Conservation (phyloP, 1,140 invertebrate species). For the Tetramorium alpestre region DNA sequence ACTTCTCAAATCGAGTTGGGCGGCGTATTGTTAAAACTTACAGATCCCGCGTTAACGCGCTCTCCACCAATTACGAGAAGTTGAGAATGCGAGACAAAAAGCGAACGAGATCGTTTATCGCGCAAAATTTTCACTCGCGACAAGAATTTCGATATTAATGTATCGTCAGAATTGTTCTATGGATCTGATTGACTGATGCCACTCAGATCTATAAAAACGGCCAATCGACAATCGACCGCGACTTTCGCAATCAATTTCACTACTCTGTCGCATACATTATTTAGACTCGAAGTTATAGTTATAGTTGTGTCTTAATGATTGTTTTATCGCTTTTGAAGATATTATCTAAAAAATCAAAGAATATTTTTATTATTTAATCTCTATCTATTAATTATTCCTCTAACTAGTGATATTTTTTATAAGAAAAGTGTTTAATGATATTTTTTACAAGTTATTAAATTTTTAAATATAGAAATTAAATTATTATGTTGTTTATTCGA, state of each 20-base stretch:
- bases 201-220: neutral
- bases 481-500: neutral
- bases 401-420: neutral
- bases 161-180: neutral
- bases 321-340: neutral
- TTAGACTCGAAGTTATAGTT: no score
- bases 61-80: constrained; percentile 18
- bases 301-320: neutral
- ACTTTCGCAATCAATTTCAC: neutral
- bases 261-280: neutral
- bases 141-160: neutral
- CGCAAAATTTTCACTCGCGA: neutral
- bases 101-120: neutral
- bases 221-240: neutral
- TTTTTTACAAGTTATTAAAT: neutral
- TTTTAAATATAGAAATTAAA: neutral
- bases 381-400: neutral
- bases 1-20: constrained; percentile 22
- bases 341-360: neutral
- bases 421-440: no score
- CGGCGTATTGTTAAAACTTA: constrained; percentile 36
- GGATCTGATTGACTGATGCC: neutral
- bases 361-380: neutral
- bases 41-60: neutral
- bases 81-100: neutral